A percentile compares a stretch with the other conserved stretches of the same genome.
phyloP scores from a whole-genome alignment of 1,140 invertebrate genomes.

The Cylas formicarius region DNA sequence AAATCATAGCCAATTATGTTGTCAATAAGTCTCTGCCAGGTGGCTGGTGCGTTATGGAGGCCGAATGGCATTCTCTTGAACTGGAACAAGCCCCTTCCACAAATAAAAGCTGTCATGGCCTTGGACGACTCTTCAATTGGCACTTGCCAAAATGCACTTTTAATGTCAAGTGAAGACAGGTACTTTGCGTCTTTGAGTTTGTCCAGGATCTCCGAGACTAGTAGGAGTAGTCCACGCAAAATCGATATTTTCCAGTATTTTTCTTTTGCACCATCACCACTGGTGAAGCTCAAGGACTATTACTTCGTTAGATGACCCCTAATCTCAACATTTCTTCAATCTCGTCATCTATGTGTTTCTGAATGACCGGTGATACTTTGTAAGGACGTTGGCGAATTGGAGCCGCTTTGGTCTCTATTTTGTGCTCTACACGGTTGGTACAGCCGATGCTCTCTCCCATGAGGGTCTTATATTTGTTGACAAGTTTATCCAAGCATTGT shows the following conservation, averaged over 20 bases:
- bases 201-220: conserved; percentile 24
- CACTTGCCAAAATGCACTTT: conserved; percentile 34
- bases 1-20: conserved; percentile 14
- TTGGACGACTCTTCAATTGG: conserved; percentile 26
- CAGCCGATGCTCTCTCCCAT: too few relatives aligned
- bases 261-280: conserved; percentile 25
- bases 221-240: conserved; percentile 35
- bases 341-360: conserved; percentile 19
- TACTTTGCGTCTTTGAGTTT: conserved; percentile 30
- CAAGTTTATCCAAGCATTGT: too few relatives aligned
- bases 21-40: conserved; percentile 27
- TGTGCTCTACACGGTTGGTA: neutral
- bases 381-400: conserved; percentile 16
- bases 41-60: conserved; percentile 35
- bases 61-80: conserved; percentile 45
- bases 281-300: conserved; percentile 17
- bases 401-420: conserved; percentile 18
- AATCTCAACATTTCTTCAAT: conserved; percentile 21
- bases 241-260: conserved; percentile 21
- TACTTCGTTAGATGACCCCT: conserved; percentile 16
- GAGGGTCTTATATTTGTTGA: too few relatives aligned
- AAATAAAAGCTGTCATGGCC: conserved; percentile 44
- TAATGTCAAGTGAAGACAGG: conserved; percentile 33
- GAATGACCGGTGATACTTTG: conserved; percentile 18
- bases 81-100: conserved; percentile 38